These are phyloP conservation scores for Mamestra configurata DNA, from an alignment of 1,140 invertebrate genomes.

Conservation along the genomic window DNA sequence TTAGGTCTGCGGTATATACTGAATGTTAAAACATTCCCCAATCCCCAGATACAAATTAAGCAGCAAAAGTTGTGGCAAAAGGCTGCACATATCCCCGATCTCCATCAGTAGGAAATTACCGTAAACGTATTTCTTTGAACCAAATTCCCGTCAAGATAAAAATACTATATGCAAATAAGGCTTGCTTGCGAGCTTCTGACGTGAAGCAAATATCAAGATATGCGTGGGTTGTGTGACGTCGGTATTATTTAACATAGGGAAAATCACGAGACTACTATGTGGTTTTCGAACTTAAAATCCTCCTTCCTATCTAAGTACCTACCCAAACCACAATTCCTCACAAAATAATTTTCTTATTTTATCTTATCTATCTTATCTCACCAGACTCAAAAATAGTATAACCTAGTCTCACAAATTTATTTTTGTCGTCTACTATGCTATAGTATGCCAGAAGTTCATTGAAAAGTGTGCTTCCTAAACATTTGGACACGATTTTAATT, in stretches of 20 bases:
- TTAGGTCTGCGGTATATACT: too few relatives aligned
- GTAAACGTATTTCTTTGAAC: background rate
- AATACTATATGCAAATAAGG: background rate
- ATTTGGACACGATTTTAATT: background rate
- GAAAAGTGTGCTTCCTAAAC: background rate
- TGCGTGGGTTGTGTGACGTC: background rate
- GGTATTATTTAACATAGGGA: background rate
- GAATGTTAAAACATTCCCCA: too few relatives aligned
- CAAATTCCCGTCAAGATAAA: background rate
- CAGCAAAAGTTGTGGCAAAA: too few relatives aligned
- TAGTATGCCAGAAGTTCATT: background rate
- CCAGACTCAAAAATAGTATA: background rate
- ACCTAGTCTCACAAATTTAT: background rate
- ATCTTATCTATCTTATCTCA: too few relatives aligned
- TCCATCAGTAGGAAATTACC: background rate
- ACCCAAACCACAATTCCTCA: too few relatives aligned
- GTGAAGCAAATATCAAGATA: background rate
- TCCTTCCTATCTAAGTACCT: background rate
- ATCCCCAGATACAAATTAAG: too few relatives aligned
- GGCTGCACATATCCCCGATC: too few relatives aligned
- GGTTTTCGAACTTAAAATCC: background rate
- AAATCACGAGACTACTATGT: background rate
- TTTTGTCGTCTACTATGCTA: background rate
- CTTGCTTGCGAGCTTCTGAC: background rate
- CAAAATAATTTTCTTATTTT: too few relatives aligned